These are phyloP conservation scores for Aurelia aurita DNA, from an alignment of 30 jellyfish, hydroid and myxozoan species.

Conservation along the genomic window DNA sequence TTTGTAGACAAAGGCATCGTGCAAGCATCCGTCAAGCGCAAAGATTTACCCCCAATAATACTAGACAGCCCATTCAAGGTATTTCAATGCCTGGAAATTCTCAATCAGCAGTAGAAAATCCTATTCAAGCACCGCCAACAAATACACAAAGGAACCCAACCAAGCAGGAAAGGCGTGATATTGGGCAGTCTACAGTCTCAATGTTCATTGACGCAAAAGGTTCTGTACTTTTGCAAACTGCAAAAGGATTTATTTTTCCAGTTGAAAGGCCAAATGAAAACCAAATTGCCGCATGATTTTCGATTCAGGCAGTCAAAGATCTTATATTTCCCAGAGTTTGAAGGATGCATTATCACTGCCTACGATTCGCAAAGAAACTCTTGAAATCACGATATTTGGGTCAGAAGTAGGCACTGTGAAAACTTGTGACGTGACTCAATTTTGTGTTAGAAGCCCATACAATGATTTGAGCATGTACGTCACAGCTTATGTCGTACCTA, in stretches of 20 bases:
- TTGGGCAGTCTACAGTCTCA: background rate
- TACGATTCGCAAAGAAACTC: slow-evolving; percentile 7
- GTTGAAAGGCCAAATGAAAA: background rate
- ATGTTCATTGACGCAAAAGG: background rate
- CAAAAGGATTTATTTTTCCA: background rate
- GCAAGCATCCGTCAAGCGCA: slow-evolving; percentile 28
- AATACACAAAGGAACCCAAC: too few species aligned
- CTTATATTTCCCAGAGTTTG: slow-evolving; percentile 3
- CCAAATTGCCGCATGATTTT: background rate
- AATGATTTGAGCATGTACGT: slow-evolving; percentile 9
- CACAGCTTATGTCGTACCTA: slow-evolving; percentile 61
- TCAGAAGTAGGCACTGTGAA: slow-evolving; percentile 1
- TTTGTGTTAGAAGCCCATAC: slow-evolving; percentile 38
- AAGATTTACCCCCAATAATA: too few species aligned
- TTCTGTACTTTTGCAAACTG: slow-evolving; percentile 33
- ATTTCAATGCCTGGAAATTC: too few species aligned
- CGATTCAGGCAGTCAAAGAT: slow-evolving; percentile 40
- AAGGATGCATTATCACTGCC: slow-evolving; percentile 13
- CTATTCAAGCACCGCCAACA: too few species aligned
- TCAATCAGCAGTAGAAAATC: too few species aligned
- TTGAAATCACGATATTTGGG: slow-evolving; percentile 13
- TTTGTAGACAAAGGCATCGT: slow-evolving; percentile 21
- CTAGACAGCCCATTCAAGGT: too few species aligned
- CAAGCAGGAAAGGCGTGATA: too few species aligned
- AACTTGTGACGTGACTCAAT: slow-evolving; percentile 19